Percentiles rank a stretch among this genome's conserved stretches.
Evolutionary conservation across 2,113 vertebrate species (phyloP).

Genomic region (Loxodonta africana): DNA sequence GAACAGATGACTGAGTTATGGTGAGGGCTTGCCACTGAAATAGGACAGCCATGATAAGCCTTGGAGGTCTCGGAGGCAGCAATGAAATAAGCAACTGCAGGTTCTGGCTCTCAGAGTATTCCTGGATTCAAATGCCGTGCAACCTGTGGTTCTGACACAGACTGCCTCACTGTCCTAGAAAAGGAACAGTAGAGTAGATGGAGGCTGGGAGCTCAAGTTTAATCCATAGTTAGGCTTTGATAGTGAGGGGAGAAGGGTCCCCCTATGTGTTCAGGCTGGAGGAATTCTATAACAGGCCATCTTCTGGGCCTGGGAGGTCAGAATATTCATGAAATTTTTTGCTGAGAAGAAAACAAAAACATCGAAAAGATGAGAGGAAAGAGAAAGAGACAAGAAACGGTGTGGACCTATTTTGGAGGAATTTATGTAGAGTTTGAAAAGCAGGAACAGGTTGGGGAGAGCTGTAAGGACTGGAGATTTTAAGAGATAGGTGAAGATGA

Average conservation of each 20-base stretch:
- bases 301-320: neutral
- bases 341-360: slow-evolving; percentile 3
- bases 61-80: neutral
- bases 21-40: neutral
- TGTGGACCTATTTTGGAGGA: neutral
- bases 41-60: neutral
- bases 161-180: neutral
- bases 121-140: neutral
- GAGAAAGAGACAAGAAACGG: neutral
- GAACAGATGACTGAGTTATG: neutral
- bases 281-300: neutral
- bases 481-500: neutral
- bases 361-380: neutral
- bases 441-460: neutral
- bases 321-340: neutral
- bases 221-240: neutral
- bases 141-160: neutral
- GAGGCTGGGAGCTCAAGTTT: neutral
- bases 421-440: neutral
- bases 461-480: neutral
- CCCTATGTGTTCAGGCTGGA: neutral
- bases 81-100: neutral
- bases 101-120: neutral
- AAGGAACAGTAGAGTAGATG: neutral
- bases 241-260: neutral